Base-by-base conservation (phyloP, 2,888 invertebrate species). In the Choreutis nemorana region DNA sequence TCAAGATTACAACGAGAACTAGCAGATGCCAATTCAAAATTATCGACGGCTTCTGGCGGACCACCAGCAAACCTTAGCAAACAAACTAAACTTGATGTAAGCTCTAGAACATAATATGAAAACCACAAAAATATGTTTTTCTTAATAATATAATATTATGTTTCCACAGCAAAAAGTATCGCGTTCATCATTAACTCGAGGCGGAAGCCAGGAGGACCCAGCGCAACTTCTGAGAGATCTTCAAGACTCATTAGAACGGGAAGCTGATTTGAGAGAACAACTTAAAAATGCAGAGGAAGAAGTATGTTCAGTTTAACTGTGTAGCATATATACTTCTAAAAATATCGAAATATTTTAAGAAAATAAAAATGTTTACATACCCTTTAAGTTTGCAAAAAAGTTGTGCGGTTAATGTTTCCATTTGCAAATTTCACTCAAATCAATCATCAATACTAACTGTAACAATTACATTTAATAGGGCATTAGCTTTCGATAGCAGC, bases 211-310 rank as follows among this genome's bases (percentile, higher is more conserved):
- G 57, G 90, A 90, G 45, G 90, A 91, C 62, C 88, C 90, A 1
- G 87, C 85, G 26, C 91, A 93, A 54, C 68, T 95, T 22, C 77
- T 94, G 36, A 81, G 94, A 25, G 95, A 96, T 56, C 79, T 97
- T 10, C 91, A 94, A 56, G 96, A 96, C 70, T 91, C 94, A 2
- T 77, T 94, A 36, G 97, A 97, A 70, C 81, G 97, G 14, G 97
- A 97, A 65, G 92, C 93, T 1, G 97, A 97, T 72, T 77, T 97
- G 9, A 84, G 93, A 30, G 97, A 97, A 61, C 97, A 97, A 60
- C 72, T 97, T 7, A 86, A 88, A 40, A 96, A 94, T 63, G 89
- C 95, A 8, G 96, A 97, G 64, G 94, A 95, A 68, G 96, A 97
- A 86, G 90, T 90, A 72, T 8, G 2, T 18, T 18, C 18, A 18